A percentile compares a stretch with the other conserved stretches of the same genome.
phyloP scores from a whole-genome alignment of 2,888 invertebrate species.

The Clivina fossor region DNA sequence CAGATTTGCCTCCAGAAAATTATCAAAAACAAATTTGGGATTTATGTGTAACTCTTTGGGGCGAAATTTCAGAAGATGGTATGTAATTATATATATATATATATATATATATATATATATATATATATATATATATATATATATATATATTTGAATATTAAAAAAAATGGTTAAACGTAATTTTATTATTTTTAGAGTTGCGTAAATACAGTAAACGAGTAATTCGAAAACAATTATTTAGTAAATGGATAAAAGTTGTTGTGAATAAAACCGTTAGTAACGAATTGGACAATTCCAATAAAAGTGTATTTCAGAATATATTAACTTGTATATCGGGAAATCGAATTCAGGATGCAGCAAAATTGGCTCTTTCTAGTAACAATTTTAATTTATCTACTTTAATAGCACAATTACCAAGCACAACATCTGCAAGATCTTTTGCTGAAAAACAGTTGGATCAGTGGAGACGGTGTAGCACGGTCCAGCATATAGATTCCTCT shows the following conservation, averaged over 20 bases:
- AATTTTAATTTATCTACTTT: conserved; percentile 66
- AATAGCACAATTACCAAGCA: conserved; percentile 65
- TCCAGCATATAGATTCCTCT: conserved; percentile 62
- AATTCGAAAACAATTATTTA: conserved; percentile 1
- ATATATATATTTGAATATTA: too few species aligned
- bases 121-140: too few species aligned
- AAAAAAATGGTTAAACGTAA: too few species aligned
- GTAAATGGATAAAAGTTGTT: conserved; percentile 45
- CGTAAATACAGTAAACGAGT: too few species aligned
- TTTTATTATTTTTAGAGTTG: too few species aligned
- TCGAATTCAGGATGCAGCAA: conserved; percentile 61
- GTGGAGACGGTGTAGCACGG: conserved; percentile 76
- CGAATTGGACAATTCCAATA: conserved; percentile 17
- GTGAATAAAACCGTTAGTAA: conserved; percentile 40
- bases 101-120: too few species aligned
- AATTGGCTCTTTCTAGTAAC: conserved; percentile 57
- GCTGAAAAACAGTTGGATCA: conserved; percentile 71
- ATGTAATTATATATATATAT: too few species aligned
- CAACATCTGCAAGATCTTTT: conserved; percentile 63
- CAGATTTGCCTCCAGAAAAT: too few species aligned
- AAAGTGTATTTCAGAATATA: conserved; percentile 41
- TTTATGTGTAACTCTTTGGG: too few species aligned
- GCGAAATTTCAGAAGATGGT: too few species aligned
- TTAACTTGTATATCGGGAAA: conserved; percentile 55
- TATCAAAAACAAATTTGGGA: too few species aligned